Evolutionary conservation across 1,140 invertebrate genomes (phyloP), one percentile per base, ranked within the genome.

Genomic region (Caerostris darwini): DNA sequence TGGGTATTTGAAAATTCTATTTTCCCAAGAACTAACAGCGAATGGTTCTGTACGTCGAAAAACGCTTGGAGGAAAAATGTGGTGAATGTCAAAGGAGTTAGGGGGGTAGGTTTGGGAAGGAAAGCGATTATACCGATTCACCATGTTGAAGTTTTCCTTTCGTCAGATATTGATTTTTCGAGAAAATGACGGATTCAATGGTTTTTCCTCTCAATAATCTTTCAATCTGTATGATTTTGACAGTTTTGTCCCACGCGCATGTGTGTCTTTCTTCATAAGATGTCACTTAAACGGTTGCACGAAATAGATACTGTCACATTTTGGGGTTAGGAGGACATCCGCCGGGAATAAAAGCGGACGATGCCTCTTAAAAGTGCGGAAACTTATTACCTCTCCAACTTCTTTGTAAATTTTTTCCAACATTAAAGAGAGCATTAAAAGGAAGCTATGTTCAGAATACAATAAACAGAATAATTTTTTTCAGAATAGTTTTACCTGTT

Each of bases 91-190:
- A n/a, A n/a, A n/a, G n/a, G n/a, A n/a, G n/a, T n/a, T n/a, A n/a
- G n/a, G n/a, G n/a, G n/a, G n/a, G n/a, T n/a, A n/a, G n/a, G n/a
- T 34, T 34, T 34, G 34, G 86, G 4, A 59, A 12, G 3, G 58
- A 88, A 88, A 88, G 50, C 34, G 86, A 88, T 88, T 88, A 53
- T 88, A 67, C 58, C 86, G 59, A 88, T 88, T 88, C 71, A 14
- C 71, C 53, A 5, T 88, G 86, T 58, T 7, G 12, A 64, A 64
- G 17, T 53, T 88, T 61, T 64, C 50, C 50, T 88, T 64, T 88
- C 86, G 14, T 14, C 82, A 57, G 8, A 64, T 54, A 88, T 88
- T 19, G 34, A 88, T 88, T 88, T 88, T 64, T 88, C 6, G 5
- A 19, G 50, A 88, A 88, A 34, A 54, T 88, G 86, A 88, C 61